Evolutionary conservation across 2,113 vertebrate genomes (phyloP).

Genomic region (Pipra filicauda): DNA sequence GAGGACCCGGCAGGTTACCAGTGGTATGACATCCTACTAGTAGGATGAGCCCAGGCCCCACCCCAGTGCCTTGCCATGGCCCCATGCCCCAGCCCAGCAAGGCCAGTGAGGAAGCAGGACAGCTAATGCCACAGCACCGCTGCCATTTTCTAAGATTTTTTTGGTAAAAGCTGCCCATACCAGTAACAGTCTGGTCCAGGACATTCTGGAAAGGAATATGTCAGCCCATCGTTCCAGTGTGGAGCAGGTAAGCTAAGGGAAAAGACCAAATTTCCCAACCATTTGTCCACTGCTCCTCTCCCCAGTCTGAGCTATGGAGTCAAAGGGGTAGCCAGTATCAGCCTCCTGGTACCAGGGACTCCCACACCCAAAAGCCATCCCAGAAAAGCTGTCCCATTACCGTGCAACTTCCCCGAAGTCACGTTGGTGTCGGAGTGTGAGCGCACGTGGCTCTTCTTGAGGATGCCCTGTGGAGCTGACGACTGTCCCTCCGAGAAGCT

Average conservation of each 20-base stretch:
- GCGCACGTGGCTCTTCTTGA: conserved; percentile 82
- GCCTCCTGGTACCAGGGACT: background rate
- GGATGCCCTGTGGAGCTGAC: conserved; percentile 32
- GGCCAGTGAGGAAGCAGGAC: background rate
- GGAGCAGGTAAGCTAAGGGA: background rate
- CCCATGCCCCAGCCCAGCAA: background rate
- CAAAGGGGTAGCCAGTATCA: background rate
- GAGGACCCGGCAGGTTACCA: background rate
- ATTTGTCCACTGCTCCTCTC: background rate
- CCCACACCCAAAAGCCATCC: background rate
- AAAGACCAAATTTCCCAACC: background rate
- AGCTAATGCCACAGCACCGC: background rate
- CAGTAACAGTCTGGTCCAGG: background rate
- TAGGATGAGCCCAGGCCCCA: background rate
- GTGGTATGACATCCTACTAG: background rate
- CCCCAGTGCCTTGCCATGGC: background rate
- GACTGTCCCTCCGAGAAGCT: conserved; percentile 92
- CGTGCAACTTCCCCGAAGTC: conserved; percentile 79
- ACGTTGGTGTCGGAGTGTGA: conserved; percentile 92
- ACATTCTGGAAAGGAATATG: background rate
- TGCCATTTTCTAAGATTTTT: background rate
- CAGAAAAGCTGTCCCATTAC: conserved; percentile 68
- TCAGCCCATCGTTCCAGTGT: background rate
- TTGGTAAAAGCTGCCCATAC: background rate
- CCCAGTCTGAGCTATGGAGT: fast-evolving